Evolutionary conservation across 2,113 vertebrate genomes (phyloP).

Genomic region (Ursus arctos): DNA sequence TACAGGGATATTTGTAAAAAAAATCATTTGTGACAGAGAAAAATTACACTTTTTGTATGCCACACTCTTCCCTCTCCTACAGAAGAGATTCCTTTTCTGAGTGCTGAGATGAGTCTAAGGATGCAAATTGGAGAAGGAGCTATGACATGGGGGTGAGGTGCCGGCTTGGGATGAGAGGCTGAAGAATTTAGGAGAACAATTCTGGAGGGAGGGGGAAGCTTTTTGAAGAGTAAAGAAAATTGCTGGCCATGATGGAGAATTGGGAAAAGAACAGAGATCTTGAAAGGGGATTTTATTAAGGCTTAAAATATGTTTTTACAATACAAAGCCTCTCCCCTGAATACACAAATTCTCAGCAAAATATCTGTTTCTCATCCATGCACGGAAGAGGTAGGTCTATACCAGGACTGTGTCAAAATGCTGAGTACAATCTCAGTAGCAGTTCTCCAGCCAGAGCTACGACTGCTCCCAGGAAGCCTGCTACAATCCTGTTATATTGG

Average conservation of each 20-base stretch:
- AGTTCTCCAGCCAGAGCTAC: neutral
- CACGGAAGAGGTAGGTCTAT: neutral
- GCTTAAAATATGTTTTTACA: constrained; percentile 43
- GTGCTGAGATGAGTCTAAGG: neutral
- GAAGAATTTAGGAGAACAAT: neutral
- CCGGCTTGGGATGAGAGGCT: neutral
- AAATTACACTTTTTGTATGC: neutral
- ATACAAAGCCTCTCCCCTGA: constrained; percentile 4
- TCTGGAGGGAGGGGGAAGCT: neutral
- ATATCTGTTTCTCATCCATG: neutral
- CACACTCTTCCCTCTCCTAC: constrained; percentile 5
- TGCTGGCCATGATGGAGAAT: neutral
- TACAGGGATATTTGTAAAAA: neutral
- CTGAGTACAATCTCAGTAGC: neutral
- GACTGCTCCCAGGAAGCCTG: neutral
- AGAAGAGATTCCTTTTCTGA: neutral
- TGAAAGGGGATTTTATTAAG: neutral
- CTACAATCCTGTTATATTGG: neutral
- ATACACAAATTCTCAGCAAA: neutral
- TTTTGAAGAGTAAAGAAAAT: constrained; percentile 13
- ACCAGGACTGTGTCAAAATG: neutral
- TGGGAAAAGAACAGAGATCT: neutral
- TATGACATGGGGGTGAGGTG: neutral
- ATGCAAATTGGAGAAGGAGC: neutral
- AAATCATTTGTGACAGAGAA: neutral